A percentile compares a stretch with the other conserved stretches of the same genome.
Evolutionary conservation across 2,113 vertebrate species (phyloP).

Genomic region (Grallaria varia): DNA sequence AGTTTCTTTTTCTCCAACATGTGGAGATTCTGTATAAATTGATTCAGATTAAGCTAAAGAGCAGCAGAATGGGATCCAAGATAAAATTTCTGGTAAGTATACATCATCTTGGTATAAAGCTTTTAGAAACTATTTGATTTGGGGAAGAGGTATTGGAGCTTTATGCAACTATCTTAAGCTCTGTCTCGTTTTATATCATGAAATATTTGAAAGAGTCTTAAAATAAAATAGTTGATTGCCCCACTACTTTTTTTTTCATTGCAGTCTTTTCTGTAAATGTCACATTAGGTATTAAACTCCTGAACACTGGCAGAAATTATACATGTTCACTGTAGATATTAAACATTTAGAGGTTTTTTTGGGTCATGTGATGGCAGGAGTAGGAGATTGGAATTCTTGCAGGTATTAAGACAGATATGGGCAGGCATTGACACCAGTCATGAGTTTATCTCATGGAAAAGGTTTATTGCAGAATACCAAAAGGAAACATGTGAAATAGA

Average conservation of each 20-base stretch:
- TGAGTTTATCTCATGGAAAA: slow-evolving; percentile 71
- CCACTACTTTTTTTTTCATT: not conserved
- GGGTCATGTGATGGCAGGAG: slow-evolving; percentile 50
- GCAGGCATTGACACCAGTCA: slow-evolving; percentile 66
- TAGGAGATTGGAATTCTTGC: slow-evolving; percentile 67
- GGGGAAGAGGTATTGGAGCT: not conserved
- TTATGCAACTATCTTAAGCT: not conserved
- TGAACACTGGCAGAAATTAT: not conserved
- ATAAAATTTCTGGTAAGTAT: not conserved
- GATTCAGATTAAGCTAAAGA: not conserved
- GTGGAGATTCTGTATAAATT: not conserved
- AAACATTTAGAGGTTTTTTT: slow-evolving; percentile 25
- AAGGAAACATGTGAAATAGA: not conserved
- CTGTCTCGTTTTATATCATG: not conserved
- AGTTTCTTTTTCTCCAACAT: not conserved
- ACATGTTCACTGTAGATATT: not conserved
- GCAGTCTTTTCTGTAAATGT: not conserved
- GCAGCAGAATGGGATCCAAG: not conserved
- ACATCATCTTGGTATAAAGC: not conserved
- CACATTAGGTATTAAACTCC: not conserved
- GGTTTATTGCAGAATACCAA: slow-evolving; percentile 39
- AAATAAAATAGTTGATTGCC: not conserved
- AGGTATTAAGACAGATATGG: slow-evolving; percentile 66
- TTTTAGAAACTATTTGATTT: not conserved
- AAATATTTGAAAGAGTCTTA: not conserved